Conservation (phyloP, 2,113 vertebrate species). For the Calyptommatus sinebrachiatus region DNA sequence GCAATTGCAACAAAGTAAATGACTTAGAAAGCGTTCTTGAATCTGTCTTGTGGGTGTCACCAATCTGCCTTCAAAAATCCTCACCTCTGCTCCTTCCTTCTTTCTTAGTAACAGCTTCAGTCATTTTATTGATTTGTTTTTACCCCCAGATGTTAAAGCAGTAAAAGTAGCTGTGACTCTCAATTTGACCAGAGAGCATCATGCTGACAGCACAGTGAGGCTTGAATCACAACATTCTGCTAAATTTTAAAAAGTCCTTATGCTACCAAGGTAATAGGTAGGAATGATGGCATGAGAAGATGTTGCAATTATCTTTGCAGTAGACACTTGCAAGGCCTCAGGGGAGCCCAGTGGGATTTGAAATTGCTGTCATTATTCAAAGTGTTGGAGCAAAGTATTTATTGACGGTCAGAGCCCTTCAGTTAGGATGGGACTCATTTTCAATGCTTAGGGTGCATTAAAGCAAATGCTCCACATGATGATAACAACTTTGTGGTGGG, state of each 20-base stretch:
- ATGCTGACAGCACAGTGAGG: slow-evolving; percentile 24
- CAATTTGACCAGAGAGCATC: slow-evolving; percentile 29
- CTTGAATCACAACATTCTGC: slow-evolving; percentile 9
- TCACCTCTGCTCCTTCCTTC: slow-evolving; percentile 38
- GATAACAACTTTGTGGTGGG: no score
- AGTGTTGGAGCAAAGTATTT: not conserved
- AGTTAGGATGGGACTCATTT: not conserved
- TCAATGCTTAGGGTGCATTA: not conserved
- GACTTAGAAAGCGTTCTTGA: slow-evolving; percentile 28
- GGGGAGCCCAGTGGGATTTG: not conserved
- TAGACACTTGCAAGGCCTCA: not conserved
- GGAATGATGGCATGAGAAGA: slow-evolving; percentile 1
- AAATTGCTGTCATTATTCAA: not conserved
- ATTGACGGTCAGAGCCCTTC: not conserved
- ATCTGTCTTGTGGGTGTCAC: slow-evolving; percentile 29
- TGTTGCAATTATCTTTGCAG: not conserved
- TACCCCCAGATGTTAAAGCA: slow-evolving; percentile 42
- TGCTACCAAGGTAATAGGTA: not conserved
- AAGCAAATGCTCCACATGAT: not conserved
- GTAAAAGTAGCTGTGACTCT: slow-evolving; percentile 40
- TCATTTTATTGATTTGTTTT: slow-evolving; percentile 57
- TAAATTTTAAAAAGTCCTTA: slow-evolving; percentile 7
- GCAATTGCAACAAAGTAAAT: slow-evolving; percentile 32
- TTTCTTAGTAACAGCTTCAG: slow-evolving; percentile 50
- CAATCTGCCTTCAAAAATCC: slow-evolving; percentile 36